Evolutionary conservation across 92 coral and sea anemone genomes (phyloP), one percentile per base, ranked within the genome.

Genomic region (Umimayanthus chanpuru): DNA sequence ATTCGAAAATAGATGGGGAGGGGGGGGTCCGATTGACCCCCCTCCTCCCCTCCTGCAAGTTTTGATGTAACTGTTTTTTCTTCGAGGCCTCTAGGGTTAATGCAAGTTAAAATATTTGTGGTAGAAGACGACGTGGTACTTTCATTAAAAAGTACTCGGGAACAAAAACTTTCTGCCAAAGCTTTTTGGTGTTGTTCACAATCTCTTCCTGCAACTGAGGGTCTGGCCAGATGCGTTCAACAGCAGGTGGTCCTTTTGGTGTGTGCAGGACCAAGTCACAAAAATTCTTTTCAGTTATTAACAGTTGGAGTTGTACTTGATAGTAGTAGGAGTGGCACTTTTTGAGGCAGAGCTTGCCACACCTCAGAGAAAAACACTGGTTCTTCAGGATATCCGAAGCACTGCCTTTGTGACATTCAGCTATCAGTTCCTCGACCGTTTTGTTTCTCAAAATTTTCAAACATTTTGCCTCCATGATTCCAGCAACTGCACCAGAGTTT

Each of bases 241-340:
- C 38, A 5, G 86, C 75, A 5, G 86, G 76, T 82, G 77, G 87
- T 0, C 87, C 87, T 40, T 83, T 83, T 66, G 87, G 64, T 14
- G 87, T 6, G 14, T 83, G 87, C 39, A 83, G 30, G 5, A 83
- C 43, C 58, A 55, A 83, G 87, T 83, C 87, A 68, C 87, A 83
- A 43, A 84, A 84, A 30, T 82, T 58, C 55, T 12, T 4, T 82
- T 82, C 86, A 58, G 86, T 82, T n/a, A 82, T 64, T 9, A 82
- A 36, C 6, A 79, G 43, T 14, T 49, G 82, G 16, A 80, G 49
- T 18, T 80, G 85, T 0, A 80, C 85, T 36, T 80, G 85, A 56
- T 53, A 80, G 26, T 80, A 80, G 50, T 80, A 80, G 3, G 85
- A 2, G 28, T 58, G 85, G 1, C n/a, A 9, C 29, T 74, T 74